Evolutionary conservation across 2,797 vertebrate genomes (phyloP), one percentile per base, ranked within the genome.

Genomic region (Threskiornis aethiopicus): DNA sequence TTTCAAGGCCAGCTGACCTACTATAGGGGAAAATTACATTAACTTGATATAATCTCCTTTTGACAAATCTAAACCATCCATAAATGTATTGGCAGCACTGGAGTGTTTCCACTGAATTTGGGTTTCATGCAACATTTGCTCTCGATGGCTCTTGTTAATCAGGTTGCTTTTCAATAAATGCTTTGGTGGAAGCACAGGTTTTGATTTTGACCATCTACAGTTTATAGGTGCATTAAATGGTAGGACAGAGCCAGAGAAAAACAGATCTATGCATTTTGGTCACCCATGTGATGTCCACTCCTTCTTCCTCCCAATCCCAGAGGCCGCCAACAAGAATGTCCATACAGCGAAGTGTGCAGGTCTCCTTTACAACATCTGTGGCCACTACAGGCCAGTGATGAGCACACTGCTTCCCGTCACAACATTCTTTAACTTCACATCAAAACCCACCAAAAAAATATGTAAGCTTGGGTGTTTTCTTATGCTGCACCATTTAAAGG

Each of bases 281-380:
- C n/a, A 22, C 22, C 37, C 25, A 17, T 0, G 0, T 14, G 58
- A 47, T 10, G 14, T 22, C 13, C 19, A 20, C 19, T 84, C 5
- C 0, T 83, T 62, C 39, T 82, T 39, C 7, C 12, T 87, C 42
- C 33, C 47, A 28, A 39, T 66, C 15, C 61, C n/a, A 49, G 47
- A 84, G 29, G 55, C 28, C 42, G 81, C 59, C 19, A 77, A 39
- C 3, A 80, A 58, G 22, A 24, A 49, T 16, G 22, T 49, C 44
- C 62, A 28, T 41, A 25, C 7, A 89, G 64, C 31, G 19, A 80
- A 64, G 9, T 26, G 33, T 5, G 6, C 15, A 42, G 11, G 5
- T 61, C 37, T 87, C 65, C 61, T 57, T 49, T 62, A 46, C 13
- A 70, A 16, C 12, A 70, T 41, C 55, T 59, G 26, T 58, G 39